A percentile compares a stretch with the other conserved stretches of the same genome.
Evolutionary conservation across 2,888 invertebrate genomes (phyloP).

Genomic region (Molorchus minor): DNA sequence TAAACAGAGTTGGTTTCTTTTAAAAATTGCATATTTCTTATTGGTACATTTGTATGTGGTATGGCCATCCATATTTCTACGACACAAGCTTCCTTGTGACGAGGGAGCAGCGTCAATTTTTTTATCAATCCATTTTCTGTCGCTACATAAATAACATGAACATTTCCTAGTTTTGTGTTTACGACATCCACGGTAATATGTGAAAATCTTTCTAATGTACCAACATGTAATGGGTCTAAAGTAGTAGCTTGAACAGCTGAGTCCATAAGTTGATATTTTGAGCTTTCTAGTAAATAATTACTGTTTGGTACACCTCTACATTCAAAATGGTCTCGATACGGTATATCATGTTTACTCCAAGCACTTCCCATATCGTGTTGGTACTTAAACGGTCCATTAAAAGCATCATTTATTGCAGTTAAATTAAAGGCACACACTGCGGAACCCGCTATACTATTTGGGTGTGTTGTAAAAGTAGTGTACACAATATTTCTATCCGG

Average conservation of each 20-base stretch:
- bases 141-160: conserved; percentile 84
- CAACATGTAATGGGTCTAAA: conserved; percentile 74
- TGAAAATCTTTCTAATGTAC: conserved; percentile 76
- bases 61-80: conserved; percentile 85
- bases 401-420: conserved; percentile 80
- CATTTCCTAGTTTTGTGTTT: conserved; percentile 72
- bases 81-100: conserved; percentile 77
- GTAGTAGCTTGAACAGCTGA: conserved; percentile 81
- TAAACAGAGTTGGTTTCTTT: conserved; percentile 85
- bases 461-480: conserved; percentile 85
- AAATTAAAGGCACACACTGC: conserved; percentile 92
- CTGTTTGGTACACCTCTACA: conserved; percentile 63
- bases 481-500: conserved; percentile 81
- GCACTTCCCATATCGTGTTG: conserved; percentile 79
- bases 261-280: conserved; percentile 88
- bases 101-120: conserved; percentile 81
- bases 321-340: conserved; percentile 70
- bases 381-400: conserved; percentile 86
- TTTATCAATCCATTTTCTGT: conserved; percentile 79
- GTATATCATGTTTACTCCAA: conserved; percentile 76
- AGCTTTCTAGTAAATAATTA: conserved; percentile 68
- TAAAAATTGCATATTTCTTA: conserved; percentile 78
- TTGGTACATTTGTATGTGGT: conserved; percentile 65
- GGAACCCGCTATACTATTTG: conserved; percentile 89
- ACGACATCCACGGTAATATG: conserved; percentile 86